Percentiles rank a stretch among this genome's conserved stretches.
phyloP scores from a whole-genome alignment of 2,113 vertebrate genomes.

The Erinaceus europaeus region DNA sequence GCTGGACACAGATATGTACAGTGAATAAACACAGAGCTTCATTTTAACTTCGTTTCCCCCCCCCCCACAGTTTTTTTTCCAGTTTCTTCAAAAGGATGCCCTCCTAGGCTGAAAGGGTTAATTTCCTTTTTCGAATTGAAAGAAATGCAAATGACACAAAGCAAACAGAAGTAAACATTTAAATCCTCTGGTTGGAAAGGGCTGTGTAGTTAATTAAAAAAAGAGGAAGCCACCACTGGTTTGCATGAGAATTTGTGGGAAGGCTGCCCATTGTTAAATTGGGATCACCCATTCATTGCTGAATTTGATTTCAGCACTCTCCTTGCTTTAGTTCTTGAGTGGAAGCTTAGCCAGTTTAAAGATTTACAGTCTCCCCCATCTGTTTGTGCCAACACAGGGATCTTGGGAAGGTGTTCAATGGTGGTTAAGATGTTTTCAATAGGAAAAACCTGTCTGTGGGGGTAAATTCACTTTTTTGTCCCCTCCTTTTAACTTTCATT shows the following conservation, averaged over 20 bases:
- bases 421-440: slow-evolving; percentile 74
- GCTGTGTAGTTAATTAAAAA: slow-evolving; percentile 71
- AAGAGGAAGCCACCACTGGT: slow-evolving; percentile 74
- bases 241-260: slow-evolving; percentile 82
- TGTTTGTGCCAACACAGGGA: slow-evolving; percentile 68
- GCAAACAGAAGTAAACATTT: slow-evolving; percentile 72
- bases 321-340: slow-evolving; percentile 74
- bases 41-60: not conserved
- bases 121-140: slow-evolving; percentile 61
- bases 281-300: slow-evolving; percentile 82
- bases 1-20: not conserved
- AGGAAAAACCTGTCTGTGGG: slow-evolving; percentile 71
- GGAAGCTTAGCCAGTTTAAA: slow-evolving; percentile 78
- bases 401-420: slow-evolving; percentile 73
- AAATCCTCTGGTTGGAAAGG: slow-evolving; percentile 73
- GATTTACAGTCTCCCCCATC: slow-evolving; percentile 77
- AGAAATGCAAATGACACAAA: slow-evolving; percentile 72
- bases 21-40: not conserved
- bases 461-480: slow-evolving; percentile 63
- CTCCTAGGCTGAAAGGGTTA: slow-evolving; percentile 51
- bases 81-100: not conserved
- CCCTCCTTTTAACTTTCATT: slow-evolving; percentile 77
- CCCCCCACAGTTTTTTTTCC: not conserved
- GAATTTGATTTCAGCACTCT: slow-evolving; percentile 80
- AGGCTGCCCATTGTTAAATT: slow-evolving; percentile 82